Base-by-base conservation (phyloP, 2,888 invertebrate genomes). In the Tetheella fluctuosa region DNA sequence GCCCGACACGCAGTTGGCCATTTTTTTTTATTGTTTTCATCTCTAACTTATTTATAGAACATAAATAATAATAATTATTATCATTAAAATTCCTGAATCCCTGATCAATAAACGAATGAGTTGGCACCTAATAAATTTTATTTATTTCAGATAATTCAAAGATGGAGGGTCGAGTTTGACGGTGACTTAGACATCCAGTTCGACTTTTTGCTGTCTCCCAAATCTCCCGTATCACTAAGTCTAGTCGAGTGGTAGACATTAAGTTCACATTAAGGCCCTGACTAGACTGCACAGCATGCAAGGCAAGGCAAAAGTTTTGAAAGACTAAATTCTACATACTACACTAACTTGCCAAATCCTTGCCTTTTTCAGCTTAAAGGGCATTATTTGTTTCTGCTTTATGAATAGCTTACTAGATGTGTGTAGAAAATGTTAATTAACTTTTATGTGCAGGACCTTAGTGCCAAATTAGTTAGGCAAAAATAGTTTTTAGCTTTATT, bases 141-240 rank as follows among this genome's bases (percentile, higher is more conserved):
- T 13, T 6, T 39, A 10, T 39, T 42, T 34, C 89, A 96, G 96
- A 94, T 96, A 73, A 86, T 96, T 67, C 94, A 95, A 73, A 94
- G 95, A 74, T 97, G 96, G 88, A 94, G 95, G 59, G 94, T 98
- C 28, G 94, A 94, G 61, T 95, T 95, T 67, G 94, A 94, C 53
- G 94, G 95, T 15, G 95, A 96, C 54, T 83, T 98, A 67, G 95
- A 96, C 74, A 88, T 97, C 34, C 95, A 96, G 79, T 97, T 97
- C 79, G 97, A 97, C 83, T 98, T 97, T 88, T 91, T 98, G 57
- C 82, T 97, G 64, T 95, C 96, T 6, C 97, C 97, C 2, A 95
- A 96, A 83, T 95, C 95, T 10, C 96, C 97, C 20, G 95, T 97
- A 15, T 93, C 94, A 12, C 90, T 97, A 72, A 93, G 94, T 61